Conservation (phyloP, 2,113 vertebrate genomes). For the Antennarius striatus region DNA sequence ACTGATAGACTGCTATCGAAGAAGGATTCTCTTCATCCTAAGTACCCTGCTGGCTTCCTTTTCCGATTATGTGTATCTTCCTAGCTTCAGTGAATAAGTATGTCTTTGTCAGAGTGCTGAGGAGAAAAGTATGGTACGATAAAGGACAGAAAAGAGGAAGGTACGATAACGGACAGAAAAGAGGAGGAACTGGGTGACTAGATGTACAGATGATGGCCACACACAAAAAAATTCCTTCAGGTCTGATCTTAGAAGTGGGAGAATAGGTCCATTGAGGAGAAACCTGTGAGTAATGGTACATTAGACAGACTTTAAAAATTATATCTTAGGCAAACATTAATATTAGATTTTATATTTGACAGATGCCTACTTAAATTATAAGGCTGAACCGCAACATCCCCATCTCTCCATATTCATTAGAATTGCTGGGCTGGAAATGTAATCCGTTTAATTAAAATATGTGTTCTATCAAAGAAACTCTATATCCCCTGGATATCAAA, state of each 20-base stretch:
- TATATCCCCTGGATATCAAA: slow-evolving; percentile 23
- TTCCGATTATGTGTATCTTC: no score
- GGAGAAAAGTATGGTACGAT: no score
- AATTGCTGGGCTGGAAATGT: slow-evolving; percentile 12
- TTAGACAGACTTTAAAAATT: slow-evolving; percentile 3
- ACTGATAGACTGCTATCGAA: no score
- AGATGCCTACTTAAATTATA: slow-evolving; percentile 19
- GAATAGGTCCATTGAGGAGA: not conserved
- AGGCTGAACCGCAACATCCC: not conserved
- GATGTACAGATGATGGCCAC: no score
- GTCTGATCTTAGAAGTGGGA: not conserved
- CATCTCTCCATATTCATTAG: not conserved
- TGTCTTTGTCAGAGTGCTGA: no score
- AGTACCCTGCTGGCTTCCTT: no score
- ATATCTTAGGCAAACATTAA: slow-evolving; percentile 6
- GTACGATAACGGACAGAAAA: no score
- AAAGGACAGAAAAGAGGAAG: no score
- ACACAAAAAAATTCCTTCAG: no score
- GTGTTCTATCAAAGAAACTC: slow-evolving; percentile 28
- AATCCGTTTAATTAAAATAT: not conserved
- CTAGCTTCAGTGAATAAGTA: no score
- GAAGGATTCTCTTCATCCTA: no score
- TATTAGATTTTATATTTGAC: slow-evolving; percentile 27
- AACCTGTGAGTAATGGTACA: not conserved
- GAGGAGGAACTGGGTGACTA: no score